Conservation (phyloP, 2,797 vertebrate species). For the Ambastaia sidthimunki region DNA sequence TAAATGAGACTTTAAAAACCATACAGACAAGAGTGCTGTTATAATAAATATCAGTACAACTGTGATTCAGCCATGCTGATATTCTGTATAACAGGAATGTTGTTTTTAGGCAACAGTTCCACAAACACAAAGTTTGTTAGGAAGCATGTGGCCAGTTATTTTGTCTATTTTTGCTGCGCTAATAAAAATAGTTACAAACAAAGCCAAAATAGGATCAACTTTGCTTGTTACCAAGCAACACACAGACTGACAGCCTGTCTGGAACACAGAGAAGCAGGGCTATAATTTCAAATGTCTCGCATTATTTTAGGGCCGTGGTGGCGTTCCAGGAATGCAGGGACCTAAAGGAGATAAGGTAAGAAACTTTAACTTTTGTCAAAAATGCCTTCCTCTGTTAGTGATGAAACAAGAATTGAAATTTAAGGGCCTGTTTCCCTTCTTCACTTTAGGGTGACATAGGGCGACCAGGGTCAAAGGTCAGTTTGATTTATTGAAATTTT, state of each 20-base stretch:
- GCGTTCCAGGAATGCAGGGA: conserved; percentile 50
- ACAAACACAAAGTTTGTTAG: too few species aligned
- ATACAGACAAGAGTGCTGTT: too few species aligned
- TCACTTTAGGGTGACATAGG: conserved; percentile 52
- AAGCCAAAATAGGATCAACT: not conserved
- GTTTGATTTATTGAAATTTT: not conserved
- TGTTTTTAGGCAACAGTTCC: too few species aligned
- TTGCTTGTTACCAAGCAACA: conserved; percentile 1
- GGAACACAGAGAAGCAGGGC: not conserved
- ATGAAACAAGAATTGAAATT: not conserved
- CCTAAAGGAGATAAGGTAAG: conserved; percentile 55
- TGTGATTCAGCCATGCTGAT: too few species aligned
- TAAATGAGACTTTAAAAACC: too few species aligned
- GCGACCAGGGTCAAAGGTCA: conserved; percentile 58
- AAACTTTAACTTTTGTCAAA: not conserved
- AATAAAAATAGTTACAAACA: not conserved
- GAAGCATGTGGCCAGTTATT: not conserved
- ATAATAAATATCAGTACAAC: too few species aligned
- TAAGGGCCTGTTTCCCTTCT: not conserved
- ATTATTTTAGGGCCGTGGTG: conserved; percentile 45
- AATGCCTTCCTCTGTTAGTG: not conserved
- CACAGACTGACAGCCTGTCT: not conserved
- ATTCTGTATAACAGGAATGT: too few species aligned
- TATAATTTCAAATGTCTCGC: not conserved
- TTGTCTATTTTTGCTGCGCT: not conserved